Conservation (phyloP, 2,797 vertebrate genomes). For the Clamator glandarius region DNA sequence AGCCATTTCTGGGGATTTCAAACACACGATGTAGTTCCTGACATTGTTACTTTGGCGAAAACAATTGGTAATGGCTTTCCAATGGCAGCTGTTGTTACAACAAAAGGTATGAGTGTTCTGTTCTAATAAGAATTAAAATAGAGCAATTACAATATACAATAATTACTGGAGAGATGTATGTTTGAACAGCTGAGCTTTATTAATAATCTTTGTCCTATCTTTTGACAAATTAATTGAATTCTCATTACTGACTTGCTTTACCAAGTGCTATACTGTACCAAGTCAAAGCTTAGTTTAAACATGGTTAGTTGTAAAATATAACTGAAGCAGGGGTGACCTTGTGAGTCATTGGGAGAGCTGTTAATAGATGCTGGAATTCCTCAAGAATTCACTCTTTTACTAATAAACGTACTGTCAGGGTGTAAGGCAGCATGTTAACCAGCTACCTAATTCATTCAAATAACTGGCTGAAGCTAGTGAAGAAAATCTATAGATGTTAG, state of each 20-base stretch:
- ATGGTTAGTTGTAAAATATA: not conserved
- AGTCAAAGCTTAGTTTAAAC: not conserved
- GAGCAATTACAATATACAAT: not conserved
- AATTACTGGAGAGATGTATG: not conserved
- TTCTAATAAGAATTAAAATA: not conserved
- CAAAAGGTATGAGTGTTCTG: constrained; percentile 79
- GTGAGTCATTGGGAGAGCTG: not conserved
- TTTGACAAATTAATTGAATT: not conserved
- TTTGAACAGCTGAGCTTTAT: not conserved
- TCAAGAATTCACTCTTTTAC: not conserved
- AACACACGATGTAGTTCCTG: constrained; percentile 87
- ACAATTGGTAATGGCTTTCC: constrained; percentile 96
- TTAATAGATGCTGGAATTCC: not conserved
- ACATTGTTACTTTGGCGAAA: constrained; percentile 95
- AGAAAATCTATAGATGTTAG: not conserved
- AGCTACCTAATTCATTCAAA: not conserved
- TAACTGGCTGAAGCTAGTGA: not conserved
- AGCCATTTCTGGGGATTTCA: constrained; percentile 97
- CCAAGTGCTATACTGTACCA: not conserved
- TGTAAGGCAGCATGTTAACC: not conserved
- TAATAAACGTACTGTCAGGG: not conserved
- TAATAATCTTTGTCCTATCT: not conserved
- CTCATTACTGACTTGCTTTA: not conserved
- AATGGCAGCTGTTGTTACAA: constrained; percentile 93
- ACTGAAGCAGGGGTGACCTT: not conserved